Evolutionary conservation across 1,140 invertebrate species (phyloP).

Genomic region (Dryas iulia): DNA sequence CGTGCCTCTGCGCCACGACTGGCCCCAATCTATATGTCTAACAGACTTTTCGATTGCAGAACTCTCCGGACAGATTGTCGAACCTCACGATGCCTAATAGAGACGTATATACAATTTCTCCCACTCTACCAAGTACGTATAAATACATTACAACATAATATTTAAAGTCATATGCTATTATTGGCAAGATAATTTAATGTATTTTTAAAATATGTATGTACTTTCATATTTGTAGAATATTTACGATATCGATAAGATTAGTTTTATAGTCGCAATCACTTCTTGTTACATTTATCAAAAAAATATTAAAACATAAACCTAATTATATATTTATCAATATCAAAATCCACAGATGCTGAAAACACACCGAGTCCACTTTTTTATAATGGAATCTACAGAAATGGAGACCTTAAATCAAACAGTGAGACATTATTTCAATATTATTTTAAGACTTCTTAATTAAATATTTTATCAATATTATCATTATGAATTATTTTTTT

Average conservation of each 20-base stretch:
- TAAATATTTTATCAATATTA: neutral
- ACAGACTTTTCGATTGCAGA: slow-evolving; percentile 44
- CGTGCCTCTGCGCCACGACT: too few relatives aligned
- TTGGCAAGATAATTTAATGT: neutral
- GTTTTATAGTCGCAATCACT: neutral
- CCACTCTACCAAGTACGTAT: slow-evolving; percentile 50
- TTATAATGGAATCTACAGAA: slow-evolving; percentile 52
- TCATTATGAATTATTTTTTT: neutral
- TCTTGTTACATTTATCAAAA: neutral
- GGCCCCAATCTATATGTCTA: too few relatives aligned
- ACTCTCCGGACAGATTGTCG: slow-evolving; percentile 43
- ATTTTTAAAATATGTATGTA: neutral
- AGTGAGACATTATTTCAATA: slow-evolving; percentile 45
- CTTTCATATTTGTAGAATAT: neutral
- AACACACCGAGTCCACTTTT: slow-evolving; percentile 39
- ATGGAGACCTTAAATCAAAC: slow-evolving; percentile 63
- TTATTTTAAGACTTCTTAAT: neutral
- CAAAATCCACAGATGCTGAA: slow-evolving; percentile 33
- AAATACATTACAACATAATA: neutral
- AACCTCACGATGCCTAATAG: slow-evolving; percentile 35
- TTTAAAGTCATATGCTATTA: neutral
- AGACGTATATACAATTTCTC: slow-evolving; percentile 50
- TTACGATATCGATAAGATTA: neutral
- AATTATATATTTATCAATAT: slow-evolving; percentile 2
- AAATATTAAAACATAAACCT: neutral